phyloP scores from a whole-genome alignment of 1,140 invertebrate genomes.

The Heliconius hermathena region DNA sequence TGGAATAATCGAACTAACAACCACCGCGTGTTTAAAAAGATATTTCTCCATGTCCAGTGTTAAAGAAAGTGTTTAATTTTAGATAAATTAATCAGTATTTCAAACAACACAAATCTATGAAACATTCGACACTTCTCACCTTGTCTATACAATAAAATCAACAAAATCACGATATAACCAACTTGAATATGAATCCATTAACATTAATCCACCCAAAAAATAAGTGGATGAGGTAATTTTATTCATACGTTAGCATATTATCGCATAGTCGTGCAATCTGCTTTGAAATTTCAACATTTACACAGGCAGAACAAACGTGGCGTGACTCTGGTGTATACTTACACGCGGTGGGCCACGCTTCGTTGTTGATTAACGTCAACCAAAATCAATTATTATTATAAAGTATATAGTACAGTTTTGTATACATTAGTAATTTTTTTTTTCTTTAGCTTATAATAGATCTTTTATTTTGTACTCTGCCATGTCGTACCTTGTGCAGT shows the following conservation, averaged over 20 bases:
- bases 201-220: neutral
- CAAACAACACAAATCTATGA: too few relatives aligned
- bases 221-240: constrained; percentile 21
- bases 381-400: neutral
- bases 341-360: constrained; percentile 22
- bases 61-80: too few relatives aligned
- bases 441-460: too few relatives aligned
- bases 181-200: neutral
- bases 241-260: constrained; percentile 29
- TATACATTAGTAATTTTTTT: too few relatives aligned
- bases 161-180: neutral
- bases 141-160: neutral
- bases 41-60: too few relatives aligned
- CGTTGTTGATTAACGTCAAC: neutral
- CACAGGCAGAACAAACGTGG: constrained; percentile 18
- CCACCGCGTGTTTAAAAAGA: neutral
- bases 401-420: neutral
- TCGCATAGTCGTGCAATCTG: constrained; percentile 30
- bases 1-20: neutral
- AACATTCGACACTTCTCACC: too few relatives aligned
- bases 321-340: constrained; percentile 13
- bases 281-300: constrained; percentile 32
- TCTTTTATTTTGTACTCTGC: too few relatives aligned
- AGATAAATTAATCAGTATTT: too few relatives aligned
- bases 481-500: too few relatives aligned